Base-by-base conservation (phyloP, 2,888 invertebrate genomes). In the Chloroclystis v-ata region DNA sequence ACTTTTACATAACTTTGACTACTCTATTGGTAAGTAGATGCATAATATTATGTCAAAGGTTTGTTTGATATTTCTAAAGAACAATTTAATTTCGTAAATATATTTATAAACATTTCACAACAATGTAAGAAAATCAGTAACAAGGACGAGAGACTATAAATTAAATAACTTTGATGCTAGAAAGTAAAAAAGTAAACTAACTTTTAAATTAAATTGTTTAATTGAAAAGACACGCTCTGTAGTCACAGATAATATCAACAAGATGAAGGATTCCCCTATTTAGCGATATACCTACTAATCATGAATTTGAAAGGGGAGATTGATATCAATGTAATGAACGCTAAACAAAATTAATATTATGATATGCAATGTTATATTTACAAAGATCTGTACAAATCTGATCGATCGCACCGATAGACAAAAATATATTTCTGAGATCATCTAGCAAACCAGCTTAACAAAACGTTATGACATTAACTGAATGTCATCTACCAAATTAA, bases 61-160 rank as follows among this genome's bases (percentile, higher is more conserved):
- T 63, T 67, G 75, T 70, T 65, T 76, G 67, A 68, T 67, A 70
- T 63, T 63, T 62, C 73, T 73, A 72, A 65, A 72, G 68, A 72
- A 79, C 77, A 75, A 67, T 75, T 70, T 61, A 69, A 72, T 73
- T 75, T 68, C 65, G 61, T 82, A 76, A 75, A 75, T 76, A 77
- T 75, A 77, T 74, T 72, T 77, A 80, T 83, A 80, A 82, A 83
- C 78, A 83, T 78, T 78, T 76, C 75, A 82, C 78, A 84, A 84
- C 82, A 83, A 78, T 71, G 69, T 74, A 67, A 64, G 73, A 76
- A 75, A 78, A 63, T 68, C 71, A 76, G 72, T 69, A 79, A 77
- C 78, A 76, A 74, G 75, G 66, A 72, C 67, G 65, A 75, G 62
- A 56, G 28, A 47, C 35, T 56, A 50, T 45, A 42, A 49, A 40